Conservation (phyloP, 2,113 vertebrate genomes). For the Turdus rufiventris region DNA sequence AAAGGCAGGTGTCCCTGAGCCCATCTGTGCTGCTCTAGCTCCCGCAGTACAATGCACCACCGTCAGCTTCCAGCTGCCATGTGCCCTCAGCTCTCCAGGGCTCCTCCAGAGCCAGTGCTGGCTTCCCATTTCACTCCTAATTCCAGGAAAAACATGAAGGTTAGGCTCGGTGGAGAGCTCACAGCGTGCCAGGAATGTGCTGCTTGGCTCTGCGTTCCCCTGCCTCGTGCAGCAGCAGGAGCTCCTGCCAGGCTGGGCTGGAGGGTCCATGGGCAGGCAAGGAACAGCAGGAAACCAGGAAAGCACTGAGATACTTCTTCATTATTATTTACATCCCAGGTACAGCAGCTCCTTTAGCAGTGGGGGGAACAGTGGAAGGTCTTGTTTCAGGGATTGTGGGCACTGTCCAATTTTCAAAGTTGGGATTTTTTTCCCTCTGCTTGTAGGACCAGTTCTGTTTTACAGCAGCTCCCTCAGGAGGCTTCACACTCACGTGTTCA, state of each 20-base stretch:
- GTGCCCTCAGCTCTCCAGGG: neutral
- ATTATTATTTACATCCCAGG: neutral
- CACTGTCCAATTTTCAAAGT: neutral
- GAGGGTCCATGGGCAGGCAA: neutral
- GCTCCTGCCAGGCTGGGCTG: neutral
- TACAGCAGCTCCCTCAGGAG: neutral
- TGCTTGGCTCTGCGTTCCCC: conserved; percentile 19
- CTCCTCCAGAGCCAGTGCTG: neutral
- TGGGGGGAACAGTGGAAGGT: neutral
- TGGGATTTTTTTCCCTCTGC: neutral
- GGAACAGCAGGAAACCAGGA: neutral
- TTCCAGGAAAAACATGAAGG: conserved; percentile 55
- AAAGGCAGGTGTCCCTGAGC: neutral
- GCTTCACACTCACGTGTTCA: neutral
- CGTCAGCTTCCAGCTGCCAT: neutral
- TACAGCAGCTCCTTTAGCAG: neutral
- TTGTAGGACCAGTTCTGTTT: neutral
- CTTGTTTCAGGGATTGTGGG: neutral
- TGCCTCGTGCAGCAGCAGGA: neutral
- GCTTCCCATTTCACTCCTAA: conserved; percentile 20
- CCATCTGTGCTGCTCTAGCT: neutral
- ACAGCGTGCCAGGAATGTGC: conserved; percentile 49
- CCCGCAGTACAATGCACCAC: neutral
- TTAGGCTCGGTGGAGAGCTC: conserved; percentile 6
- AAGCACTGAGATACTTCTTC: neutral